Percentiles rank a stretch among this genome's conserved stretches.
Evolutionary conservation across 2,113 vertebrate species (phyloP).

Genomic region (Drymodes brunneopygia): DNA sequence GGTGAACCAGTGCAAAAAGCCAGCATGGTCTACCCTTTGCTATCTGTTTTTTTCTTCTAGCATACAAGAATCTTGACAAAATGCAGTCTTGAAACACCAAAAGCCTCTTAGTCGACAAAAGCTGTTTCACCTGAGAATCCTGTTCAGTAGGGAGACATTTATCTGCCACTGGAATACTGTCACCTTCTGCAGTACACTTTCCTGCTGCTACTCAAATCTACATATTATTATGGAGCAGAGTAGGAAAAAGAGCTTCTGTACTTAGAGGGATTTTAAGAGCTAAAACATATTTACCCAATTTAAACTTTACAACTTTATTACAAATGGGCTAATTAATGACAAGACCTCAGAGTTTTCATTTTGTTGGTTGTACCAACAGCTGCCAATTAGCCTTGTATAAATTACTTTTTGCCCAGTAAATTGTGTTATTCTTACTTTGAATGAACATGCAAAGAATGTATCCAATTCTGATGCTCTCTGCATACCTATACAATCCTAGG

Average conservation of each 20-base stretch:
- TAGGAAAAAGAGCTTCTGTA: neutral
- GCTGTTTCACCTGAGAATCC: neutral
- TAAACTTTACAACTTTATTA: neutral
- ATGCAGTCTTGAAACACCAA: neutral
- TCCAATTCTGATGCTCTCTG: neutral
- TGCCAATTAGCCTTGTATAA: neutral
- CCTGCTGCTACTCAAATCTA: neutral
- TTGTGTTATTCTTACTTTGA: neutral
- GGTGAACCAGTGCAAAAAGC: neutral
- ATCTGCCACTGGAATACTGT: neutral
- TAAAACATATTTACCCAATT: neutral
- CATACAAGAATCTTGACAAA: neutral
- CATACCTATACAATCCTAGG: neutral
- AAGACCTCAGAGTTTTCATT: neutral
- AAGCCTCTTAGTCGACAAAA: neutral
- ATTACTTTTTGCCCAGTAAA: neutral
- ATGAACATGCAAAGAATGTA: neutral
- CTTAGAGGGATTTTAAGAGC: neutral
- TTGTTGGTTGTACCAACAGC: neutral
- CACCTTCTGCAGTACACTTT: neutral
- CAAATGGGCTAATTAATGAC: neutral
- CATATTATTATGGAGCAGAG: neutral
- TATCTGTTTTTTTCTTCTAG: neutral
- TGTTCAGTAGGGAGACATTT: neutral
- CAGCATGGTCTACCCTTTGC: neutral